Percentiles rank a stretch among this genome's conserved stretches.
Conservation (phyloP, 2,113 vertebrate genomes). For the Oceanodroma tethys region DNA sequence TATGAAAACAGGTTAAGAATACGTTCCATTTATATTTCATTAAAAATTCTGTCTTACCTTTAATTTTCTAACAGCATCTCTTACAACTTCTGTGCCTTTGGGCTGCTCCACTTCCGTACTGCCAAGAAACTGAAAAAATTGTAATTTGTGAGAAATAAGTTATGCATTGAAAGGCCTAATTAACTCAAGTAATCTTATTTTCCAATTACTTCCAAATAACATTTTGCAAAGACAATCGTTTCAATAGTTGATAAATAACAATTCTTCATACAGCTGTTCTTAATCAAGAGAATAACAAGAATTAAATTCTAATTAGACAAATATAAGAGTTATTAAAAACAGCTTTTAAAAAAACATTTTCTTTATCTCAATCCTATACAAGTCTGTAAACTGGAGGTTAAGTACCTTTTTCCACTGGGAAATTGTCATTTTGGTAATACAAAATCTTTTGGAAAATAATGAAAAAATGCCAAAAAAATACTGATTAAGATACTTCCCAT, state of each 20-base stretch:
- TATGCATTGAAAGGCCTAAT: not conserved
- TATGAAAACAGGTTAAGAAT: not conserved
- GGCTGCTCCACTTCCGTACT: slow-evolving; percentile 96
- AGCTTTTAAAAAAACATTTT: not conserved
- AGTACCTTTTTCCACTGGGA: not conserved
- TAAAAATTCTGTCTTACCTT: slow-evolving; percentile 83
- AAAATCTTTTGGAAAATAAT: not conserved
- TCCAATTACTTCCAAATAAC: not conserved
- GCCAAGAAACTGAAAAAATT: slow-evolving; percentile 88
- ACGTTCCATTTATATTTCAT: not conserved
- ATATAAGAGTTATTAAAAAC: not conserved
- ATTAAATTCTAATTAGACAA: not conserved
- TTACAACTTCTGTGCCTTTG: slow-evolving; percentile 96
- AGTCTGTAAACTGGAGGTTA: not conserved
- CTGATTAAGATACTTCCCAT: not conserved
- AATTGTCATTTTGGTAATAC: not conserved
- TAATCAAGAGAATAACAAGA: not conserved
- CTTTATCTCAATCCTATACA: not conserved
- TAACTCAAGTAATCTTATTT: not conserved
- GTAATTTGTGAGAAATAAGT: slow-evolving; percentile 23
- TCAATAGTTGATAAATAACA: not conserved
- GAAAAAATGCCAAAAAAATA: not conserved
- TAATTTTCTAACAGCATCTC: slow-evolving; percentile 93
- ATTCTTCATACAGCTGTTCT: not conserved
- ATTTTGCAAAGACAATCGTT: not conserved